These are phyloP conservation scores for Hapalemur alaotrensis DNA, from an alignment of 2,797 vertebrate genomes.

Conservation along the genomic window DNA sequence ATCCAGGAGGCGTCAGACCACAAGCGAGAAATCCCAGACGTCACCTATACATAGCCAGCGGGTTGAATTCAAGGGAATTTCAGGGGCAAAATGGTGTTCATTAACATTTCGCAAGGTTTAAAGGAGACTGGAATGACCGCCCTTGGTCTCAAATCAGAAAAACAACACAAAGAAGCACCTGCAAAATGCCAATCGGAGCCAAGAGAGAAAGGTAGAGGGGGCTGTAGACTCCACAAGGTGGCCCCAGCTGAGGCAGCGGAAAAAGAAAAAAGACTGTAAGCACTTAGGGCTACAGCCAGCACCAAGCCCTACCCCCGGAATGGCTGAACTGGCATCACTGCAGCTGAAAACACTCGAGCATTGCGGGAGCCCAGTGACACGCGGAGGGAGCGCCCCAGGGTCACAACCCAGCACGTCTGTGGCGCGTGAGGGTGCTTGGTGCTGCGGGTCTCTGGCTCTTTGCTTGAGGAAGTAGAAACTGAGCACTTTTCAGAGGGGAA, in stretches of 20 bases:
- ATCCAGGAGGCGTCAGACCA: not conserved
- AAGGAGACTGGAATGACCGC: not conserved
- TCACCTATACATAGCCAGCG: not conserved
- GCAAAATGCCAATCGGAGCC: not conserved
- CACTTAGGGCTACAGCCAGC: not conserved
- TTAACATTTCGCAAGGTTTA: not conserved
- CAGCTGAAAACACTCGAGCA: not conserved
- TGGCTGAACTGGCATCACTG: not conserved
- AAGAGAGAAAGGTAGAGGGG: not conserved
- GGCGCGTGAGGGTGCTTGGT: accelerated
- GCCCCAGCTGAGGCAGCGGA: accelerated
- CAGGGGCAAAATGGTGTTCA: not conserved
- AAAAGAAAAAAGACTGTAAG: not conserved
- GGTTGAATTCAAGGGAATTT: not conserved
- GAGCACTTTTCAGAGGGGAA: accelerated
- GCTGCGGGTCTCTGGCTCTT: accelerated
- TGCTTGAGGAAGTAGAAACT: not conserved
- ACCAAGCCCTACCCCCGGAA: not conserved
- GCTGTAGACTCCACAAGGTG: not conserved
- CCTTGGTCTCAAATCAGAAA: not conserved
- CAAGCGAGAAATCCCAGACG: not conserved
- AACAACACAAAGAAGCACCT: not conserved
- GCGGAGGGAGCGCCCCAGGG: accelerated
- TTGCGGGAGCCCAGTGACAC: accelerated
- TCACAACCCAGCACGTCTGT: not conserved